phyloP scores from a whole-genome alignment of 2,888 invertebrate genomes.

The Polymixis lichenea region DNA sequence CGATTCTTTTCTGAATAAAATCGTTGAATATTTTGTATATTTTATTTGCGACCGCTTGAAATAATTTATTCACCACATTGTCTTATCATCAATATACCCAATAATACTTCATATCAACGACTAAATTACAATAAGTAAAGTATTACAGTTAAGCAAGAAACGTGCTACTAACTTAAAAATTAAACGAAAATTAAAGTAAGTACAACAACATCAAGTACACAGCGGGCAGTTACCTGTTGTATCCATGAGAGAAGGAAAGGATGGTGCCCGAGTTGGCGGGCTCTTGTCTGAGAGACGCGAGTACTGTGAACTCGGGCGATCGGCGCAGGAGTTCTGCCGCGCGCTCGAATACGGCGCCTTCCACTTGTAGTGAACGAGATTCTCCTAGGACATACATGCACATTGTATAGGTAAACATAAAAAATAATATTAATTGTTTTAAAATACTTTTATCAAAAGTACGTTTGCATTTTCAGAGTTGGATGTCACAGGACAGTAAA shows the following conservation, averaged over 20 bases:
- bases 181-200: slow-evolving; percentile 7
- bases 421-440: not conserved
- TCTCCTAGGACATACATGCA: slow-evolving; percentile 90
- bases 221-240: slow-evolving; percentile 91
- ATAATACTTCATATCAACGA: slow-evolving; percentile 13
- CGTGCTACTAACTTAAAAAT: slow-evolving; percentile 54
- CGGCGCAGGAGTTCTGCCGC: slow-evolving; percentile 93
- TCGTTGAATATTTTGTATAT: not conserved
- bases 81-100: slow-evolving; percentile 1
- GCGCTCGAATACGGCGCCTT: slow-evolving; percentile 92
- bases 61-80: not conserved
- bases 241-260: slow-evolving; percentile 95
- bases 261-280: slow-evolving; percentile 95
- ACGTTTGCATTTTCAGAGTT: not conserved
- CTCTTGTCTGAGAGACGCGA: slow-evolving; percentile 94
- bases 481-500: not conserved
- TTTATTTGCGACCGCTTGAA: not conserved
- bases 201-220: slow-evolving; percentile 55
- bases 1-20: not conserved
- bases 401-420: slow-evolving; percentile 7
- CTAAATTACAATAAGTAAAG: slow-evolving; percentile 41
- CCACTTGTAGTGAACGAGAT: slow-evolving; percentile 93
- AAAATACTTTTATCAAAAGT: no score
- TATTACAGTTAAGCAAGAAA: slow-evolving; percentile 46
- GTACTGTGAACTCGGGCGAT: slow-evolving; percentile 95